These are phyloP conservation scores for Cephus cinctus DNA, from an alignment of 1,140 invertebrate species.

Conservation along the genomic window DNA sequence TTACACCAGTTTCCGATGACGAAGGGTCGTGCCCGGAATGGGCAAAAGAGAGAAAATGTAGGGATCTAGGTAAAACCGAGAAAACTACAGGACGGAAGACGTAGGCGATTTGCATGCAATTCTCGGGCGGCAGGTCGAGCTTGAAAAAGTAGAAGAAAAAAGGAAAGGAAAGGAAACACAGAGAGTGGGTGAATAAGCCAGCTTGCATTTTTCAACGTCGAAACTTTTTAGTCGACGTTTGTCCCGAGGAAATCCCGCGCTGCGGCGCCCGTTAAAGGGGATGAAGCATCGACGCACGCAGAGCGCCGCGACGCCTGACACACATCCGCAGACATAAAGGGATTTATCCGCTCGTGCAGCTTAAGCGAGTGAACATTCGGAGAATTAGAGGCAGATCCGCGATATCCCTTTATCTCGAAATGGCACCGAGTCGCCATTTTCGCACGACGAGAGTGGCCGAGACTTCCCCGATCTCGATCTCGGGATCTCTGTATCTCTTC, in stretches of 20 bases:
- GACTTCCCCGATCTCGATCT: no score
- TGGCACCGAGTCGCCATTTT: no score
- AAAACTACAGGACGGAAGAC: no score
- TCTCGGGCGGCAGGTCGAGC: no score
- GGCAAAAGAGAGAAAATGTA: not conserved
- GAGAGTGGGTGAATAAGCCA: not conserved
- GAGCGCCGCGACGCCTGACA: not conserved
- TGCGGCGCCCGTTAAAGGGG: constrained; percentile 8
- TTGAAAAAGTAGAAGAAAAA: not conserved
- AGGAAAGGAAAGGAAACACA: not conserved
- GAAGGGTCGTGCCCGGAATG: no score
- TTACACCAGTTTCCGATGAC: not conserved
- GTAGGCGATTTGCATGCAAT: no score
- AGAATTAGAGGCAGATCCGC: no score
- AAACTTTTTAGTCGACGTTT: constrained; percentile 1
- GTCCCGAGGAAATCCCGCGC: constrained; percentile 1
- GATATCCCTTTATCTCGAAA: not conserved
- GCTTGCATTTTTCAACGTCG: constrained; percentile 10
- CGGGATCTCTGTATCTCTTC: no score
- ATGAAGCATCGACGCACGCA: not conserved
- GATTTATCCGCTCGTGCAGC: not conserved
- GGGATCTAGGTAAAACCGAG: not conserved
- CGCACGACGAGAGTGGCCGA: no score
- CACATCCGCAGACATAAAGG: not conserved
- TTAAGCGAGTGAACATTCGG: no score